phyloP scores from a whole-genome alignment of 2,113 vertebrate genomes.

The Festucalex cinctus region DNA sequence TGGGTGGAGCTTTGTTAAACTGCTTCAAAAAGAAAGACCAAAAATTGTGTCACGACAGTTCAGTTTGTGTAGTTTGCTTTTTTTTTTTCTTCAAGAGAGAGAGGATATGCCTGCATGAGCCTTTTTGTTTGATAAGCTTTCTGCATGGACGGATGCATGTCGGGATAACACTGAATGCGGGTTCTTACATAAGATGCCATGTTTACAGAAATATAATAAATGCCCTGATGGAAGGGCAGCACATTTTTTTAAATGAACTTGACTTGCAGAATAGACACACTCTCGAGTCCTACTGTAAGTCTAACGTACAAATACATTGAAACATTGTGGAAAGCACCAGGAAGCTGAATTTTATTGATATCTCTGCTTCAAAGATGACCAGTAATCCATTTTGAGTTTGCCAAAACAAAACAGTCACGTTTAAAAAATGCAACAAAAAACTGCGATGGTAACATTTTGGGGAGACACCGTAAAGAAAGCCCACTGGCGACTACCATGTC shows the following conservation, averaged over 20 bases:
- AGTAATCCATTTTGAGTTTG: too few species aligned
- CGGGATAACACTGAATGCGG: background rate
- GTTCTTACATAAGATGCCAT: background rate
- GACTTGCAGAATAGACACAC: background rate
- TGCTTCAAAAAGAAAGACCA: background rate
- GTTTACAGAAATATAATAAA: background rate
- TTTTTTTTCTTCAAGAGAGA: conserved; percentile 12
- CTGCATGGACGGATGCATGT: background rate
- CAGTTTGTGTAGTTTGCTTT: background rate
- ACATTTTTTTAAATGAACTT: background rate
- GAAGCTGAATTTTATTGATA: too few species aligned
- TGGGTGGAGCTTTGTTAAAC: conserved; percentile 17
- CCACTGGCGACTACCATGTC: too few species aligned
- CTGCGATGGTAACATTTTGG: too few species aligned
- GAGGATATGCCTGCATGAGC: conserved; percentile 5
- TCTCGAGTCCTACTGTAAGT: too few species aligned
- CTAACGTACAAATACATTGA: too few species aligned
- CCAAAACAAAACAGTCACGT: too few species aligned
- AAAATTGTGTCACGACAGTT: background rate
- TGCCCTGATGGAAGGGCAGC: background rate
- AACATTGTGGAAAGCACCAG: too few species aligned
- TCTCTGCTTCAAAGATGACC: too few species aligned
- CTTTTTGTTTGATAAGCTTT: conserved; percentile 11
- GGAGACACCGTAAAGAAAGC: too few species aligned
- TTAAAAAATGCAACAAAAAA: too few species aligned